These are phyloP conservation scores for Chionodraco myersi DNA, from an alignment of 2,113 vertebrate genomes.

Conservation along the genomic window DNA sequence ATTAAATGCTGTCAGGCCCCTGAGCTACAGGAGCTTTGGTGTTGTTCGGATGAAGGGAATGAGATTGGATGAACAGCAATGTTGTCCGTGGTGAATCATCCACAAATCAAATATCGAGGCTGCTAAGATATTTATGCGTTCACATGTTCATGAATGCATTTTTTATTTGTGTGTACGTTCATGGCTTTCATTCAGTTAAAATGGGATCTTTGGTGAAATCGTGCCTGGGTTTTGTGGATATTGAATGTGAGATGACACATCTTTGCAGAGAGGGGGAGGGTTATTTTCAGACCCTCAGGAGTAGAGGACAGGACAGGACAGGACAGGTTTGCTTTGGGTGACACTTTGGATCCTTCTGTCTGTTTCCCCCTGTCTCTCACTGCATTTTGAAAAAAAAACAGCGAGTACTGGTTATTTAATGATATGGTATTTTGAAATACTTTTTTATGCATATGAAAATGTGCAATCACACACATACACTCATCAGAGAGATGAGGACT, in stretches of 20 bases:
- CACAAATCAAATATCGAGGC: conserved; percentile 40
- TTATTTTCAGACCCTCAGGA: conserved; percentile 49
- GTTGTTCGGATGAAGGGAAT: conserved; percentile 63
- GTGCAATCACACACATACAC: not conserved
- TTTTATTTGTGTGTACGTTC: not conserved
- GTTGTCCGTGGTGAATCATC: conserved; percentile 50
- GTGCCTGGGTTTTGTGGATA: not conserved
- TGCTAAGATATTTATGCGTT: conserved; percentile 24
- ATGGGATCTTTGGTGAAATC: not conserved
- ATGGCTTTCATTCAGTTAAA: conserved; percentile 5
- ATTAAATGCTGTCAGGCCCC: conserved; percentile 53
- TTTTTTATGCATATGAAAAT: conserved; percentile 32
- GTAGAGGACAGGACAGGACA: conserved; percentile 8
- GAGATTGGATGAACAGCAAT: conserved; percentile 53
- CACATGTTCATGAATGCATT: not conserved
- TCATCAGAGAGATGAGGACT: conserved; percentile 40
- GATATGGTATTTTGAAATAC: conserved; percentile 32
- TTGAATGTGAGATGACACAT: conserved; percentile 5
- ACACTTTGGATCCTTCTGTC: conserved; percentile 17
- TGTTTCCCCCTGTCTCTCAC: conserved; percentile 21
- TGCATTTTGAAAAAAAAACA: conserved; percentile 34
- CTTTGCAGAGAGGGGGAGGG: conserved; percentile 3
- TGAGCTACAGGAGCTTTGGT: conserved; percentile 56
- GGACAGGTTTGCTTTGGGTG: conserved; percentile 36
- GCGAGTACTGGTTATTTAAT: conserved; percentile 50